phyloP scores from a whole-genome alignment of 2,888 invertebrate species.

The Norana najaformis region DNA sequence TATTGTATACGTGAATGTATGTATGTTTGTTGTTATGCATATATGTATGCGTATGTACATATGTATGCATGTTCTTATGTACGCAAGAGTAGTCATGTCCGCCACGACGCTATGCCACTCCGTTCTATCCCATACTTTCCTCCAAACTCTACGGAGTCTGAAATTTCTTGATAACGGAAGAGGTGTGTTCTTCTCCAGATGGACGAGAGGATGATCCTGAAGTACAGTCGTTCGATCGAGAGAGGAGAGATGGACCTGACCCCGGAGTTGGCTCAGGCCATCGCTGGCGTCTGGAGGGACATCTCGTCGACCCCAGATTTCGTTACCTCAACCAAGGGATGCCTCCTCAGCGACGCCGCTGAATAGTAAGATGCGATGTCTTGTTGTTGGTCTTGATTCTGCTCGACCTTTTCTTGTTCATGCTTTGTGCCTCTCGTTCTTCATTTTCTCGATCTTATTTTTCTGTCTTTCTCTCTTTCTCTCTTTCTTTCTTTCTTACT shows the following conservation, averaged over 20 bases:
- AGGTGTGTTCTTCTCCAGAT: neutral
- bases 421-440: neutral
- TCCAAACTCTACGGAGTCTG: too few relatives aligned
- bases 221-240: conserved; percentile 23
- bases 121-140: too few relatives aligned
- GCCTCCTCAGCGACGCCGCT: conserved; percentile 8
- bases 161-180: neutral
- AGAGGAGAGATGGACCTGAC: conserved; percentile 16
- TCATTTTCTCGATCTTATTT: too few relatives aligned
- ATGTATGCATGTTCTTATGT: too few relatives aligned
- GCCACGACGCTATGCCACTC: too few relatives aligned
- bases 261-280: conserved; percentile 19
- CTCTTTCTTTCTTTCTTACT: too few relatives aligned
- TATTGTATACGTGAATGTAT: too few relatives aligned
- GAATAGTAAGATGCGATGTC: neutral
- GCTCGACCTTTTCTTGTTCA: neutral
- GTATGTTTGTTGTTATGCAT: too few relatives aligned
- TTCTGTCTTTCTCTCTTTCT: too few relatives aligned
- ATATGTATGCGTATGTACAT: too few relatives aligned
- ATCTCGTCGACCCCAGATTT: neutral
- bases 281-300: conserved; percentile 23
- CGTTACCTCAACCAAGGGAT: neutral
- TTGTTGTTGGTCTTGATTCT: neutral
- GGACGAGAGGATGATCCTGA: conserved; percentile 21
- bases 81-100: too few relatives aligned